phyloP scores from a whole-genome alignment of 2,888 invertebrate genomes.

The Mesorhabditis sp. region DNA sequence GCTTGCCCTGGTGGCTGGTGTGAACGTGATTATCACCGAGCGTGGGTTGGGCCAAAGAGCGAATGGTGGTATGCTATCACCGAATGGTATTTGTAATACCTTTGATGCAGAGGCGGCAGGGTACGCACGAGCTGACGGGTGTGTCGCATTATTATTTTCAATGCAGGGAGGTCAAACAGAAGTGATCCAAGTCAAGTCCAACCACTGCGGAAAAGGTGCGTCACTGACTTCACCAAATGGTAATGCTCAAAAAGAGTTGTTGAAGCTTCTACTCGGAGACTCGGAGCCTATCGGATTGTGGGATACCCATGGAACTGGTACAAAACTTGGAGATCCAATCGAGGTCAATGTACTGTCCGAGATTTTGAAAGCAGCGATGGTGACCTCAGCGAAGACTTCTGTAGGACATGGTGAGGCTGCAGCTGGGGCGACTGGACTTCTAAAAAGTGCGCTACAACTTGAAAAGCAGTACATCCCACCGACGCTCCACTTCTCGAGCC shows the following conservation, averaged over 20 bases:
- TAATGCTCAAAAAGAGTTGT: conserved; percentile 43
- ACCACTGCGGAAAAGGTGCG: conserved; percentile 56
- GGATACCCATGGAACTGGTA: conserved; percentile 58
- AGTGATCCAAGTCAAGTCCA: conserved; percentile 35
- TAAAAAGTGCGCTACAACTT: conserved; percentile 43
- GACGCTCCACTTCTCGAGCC: conserved; percentile 39
- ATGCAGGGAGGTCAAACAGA: conserved; percentile 10
- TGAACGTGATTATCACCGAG: conserved; percentile 67
- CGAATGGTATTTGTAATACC: conserved; percentile 55
- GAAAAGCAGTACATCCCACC: conserved; percentile 38
- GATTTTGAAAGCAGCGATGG: conserved; percentile 25
- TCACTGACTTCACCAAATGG: conserved; percentile 57
- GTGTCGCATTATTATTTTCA: conserved; percentile 52
- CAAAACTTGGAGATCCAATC: conserved; percentile 57
- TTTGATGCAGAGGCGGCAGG: conserved; percentile 58
- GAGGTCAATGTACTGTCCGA: conserved; percentile 47
- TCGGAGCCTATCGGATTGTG: conserved; percentile 35
- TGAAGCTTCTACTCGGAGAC: conserved; percentile 22
- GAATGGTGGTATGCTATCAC: conserved; percentile 54
- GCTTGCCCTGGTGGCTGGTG: conserved; percentile 79
- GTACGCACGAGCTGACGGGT: conserved; percentile 59
- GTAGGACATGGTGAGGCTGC: conserved; percentile 55
- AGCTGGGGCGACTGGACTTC: conserved; percentile 48
- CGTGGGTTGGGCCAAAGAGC: conserved; percentile 44
- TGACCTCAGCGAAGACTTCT: conserved; percentile 44